These are phyloP conservation scores for Speoplatyrhinus poulsoni DNA, from an alignment of 2,113 vertebrate genomes.

Conservation along the genomic window DNA sequence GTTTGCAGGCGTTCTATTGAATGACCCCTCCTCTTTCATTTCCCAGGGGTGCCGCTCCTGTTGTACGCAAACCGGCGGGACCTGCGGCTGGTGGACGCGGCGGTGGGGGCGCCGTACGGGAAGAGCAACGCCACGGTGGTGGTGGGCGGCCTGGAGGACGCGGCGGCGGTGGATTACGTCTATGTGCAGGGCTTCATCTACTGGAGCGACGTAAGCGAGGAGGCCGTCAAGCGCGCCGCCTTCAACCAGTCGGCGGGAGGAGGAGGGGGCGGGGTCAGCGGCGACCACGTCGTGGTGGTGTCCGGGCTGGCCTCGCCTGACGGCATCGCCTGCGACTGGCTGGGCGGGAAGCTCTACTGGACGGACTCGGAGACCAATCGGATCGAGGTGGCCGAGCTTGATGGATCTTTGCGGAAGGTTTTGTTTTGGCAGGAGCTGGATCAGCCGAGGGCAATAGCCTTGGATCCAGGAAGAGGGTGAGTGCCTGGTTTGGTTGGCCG, in stretches of 20 bases:
- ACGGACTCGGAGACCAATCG: conserved; percentile 97
- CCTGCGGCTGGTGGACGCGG: conserved; percentile 89
- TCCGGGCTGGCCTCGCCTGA: conserved; percentile 92
- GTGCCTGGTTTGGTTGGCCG: conserved; percentile 50
- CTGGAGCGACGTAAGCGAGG: conserved; percentile 98
- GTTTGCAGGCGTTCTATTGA: no score
- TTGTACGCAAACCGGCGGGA: conserved; percentile 96
- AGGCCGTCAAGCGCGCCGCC: conserved; percentile 91
- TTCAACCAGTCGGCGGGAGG: conserved; percentile 82
- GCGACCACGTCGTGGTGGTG: conserved; percentile 83
- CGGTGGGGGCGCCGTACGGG: conserved; percentile 84
- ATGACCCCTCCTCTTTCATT: neutral
- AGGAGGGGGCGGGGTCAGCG: conserved; percentile 11
- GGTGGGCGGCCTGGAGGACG: conserved; percentile 92
- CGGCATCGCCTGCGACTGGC: conserved; percentile 95
- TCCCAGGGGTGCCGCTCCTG: conserved; percentile 87
- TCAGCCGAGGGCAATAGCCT: conserved; percentile 93
- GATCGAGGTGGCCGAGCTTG: conserved; percentile 93
- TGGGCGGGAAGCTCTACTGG: conserved; percentile 96
- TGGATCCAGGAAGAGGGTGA: conserved; percentile 95
- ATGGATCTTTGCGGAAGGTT: conserved; percentile 90
- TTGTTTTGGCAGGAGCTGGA: conserved; percentile 98
- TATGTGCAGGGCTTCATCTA: conserved; percentile 88
- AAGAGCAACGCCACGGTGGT: conserved; percentile 90
- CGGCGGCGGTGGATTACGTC: conserved; percentile 94